A percentile compares a stretch with the other conserved stretches of the same genome.
Evolutionary conservation across 2,113 vertebrate genomes (phyloP).

Genomic region (Desmodus rotundus): DNA sequence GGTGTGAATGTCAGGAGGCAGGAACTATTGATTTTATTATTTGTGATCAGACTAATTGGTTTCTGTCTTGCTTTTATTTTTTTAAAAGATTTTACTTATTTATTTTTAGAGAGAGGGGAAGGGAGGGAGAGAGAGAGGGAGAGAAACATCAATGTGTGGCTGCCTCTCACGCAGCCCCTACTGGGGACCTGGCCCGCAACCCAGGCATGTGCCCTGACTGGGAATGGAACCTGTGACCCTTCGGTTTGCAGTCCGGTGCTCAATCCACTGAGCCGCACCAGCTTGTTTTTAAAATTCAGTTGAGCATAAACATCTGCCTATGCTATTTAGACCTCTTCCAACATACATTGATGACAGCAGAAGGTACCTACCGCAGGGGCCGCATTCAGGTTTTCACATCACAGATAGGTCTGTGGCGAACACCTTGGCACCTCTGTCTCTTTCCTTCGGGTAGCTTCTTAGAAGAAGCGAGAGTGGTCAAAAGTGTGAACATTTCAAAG

Average conservation of each 20-base stretch:
- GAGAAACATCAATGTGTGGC: too few relatives aligned
- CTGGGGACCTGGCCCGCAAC: too few relatives aligned
- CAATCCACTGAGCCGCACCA: too few relatives aligned
- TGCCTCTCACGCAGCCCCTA: too few relatives aligned
- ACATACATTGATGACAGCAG: accelerated
- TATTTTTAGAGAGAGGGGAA: too few relatives aligned
- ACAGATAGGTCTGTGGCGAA: neutral
- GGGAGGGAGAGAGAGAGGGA: too few relatives aligned
- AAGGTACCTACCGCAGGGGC: accelerated
- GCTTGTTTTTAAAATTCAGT: neutral
- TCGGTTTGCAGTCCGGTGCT: too few relatives aligned
- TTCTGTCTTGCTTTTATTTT: too few relatives aligned
- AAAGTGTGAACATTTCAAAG: neutral
- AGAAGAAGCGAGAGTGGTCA: neutral
- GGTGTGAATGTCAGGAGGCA: neutral
- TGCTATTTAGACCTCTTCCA: neutral
- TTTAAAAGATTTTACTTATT: too few relatives aligned
- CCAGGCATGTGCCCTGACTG: too few relatives aligned
- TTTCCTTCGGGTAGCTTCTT: neutral
- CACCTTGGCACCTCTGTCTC: neutral
- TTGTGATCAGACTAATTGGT: neutral
- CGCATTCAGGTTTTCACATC: accelerated
- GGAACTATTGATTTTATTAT: neutral
- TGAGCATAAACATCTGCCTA: neutral
- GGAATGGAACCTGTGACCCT: too few relatives aligned